Conservation (phyloP, 2,888 invertebrate genomes). For the Tholera decimalis region DNA sequence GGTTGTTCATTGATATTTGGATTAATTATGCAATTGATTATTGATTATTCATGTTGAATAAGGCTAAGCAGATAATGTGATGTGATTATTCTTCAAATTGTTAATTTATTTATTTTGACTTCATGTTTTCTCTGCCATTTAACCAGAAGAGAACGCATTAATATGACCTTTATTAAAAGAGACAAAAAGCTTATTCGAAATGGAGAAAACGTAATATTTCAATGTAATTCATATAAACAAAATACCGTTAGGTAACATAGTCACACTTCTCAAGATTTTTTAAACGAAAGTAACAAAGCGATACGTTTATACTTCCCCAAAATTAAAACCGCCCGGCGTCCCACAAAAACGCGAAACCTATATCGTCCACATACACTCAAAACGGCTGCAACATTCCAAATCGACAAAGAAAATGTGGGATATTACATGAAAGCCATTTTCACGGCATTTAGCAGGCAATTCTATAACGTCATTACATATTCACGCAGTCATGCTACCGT, state of each 20-base stretch:
- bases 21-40: neutral
- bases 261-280: too few relatives aligned
- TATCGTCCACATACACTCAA: slow-evolving; percentile 37
- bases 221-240: too few relatives aligned
- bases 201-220: too few relatives aligned
- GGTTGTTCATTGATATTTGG: slow-evolving; percentile 2
- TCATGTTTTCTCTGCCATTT: too few relatives aligned
- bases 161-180: too few relatives aligned
- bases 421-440: slow-evolving; percentile 74
- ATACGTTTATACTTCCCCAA: neutral
- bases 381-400: slow-evolving; percentile 58
- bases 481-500: slow-evolving; percentile 83
- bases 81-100: too few relatives aligned
- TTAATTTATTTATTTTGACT: too few relatives aligned
- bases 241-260: too few relatives aligned
- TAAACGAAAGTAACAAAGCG: neutral
- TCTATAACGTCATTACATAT: slow-evolving; percentile 81
- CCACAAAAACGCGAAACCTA: slow-evolving; percentile 33
- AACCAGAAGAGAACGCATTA: too few relatives aligned
- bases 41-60: too few relatives aligned
- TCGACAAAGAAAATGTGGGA: slow-evolving; percentile 58
- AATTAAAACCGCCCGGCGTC: slow-evolving; percentile 16
- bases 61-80: too few relatives aligned
- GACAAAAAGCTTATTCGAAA: too few relatives aligned
- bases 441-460: slow-evolving; percentile 81